Conservation (phyloP, 1,140 invertebrate species). For the Thaumatotibia leucotreta region DNA sequence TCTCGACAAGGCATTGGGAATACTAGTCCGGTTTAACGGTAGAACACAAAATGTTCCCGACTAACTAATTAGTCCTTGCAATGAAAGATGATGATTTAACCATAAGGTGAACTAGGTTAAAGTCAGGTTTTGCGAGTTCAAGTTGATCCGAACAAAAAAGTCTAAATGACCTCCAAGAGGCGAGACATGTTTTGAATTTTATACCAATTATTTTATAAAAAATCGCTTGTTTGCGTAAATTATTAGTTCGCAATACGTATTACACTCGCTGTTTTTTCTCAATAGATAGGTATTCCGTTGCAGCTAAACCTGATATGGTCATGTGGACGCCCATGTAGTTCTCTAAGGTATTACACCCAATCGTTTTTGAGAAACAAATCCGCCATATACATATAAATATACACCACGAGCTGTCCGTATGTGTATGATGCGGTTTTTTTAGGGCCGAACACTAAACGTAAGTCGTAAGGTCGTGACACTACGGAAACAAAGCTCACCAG, state of each 20-base stretch:
- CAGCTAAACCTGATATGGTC: too few species aligned
- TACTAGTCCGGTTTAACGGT: not conserved
- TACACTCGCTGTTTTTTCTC: too few species aligned
- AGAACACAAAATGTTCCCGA: not conserved
- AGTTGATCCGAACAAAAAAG: not conserved
- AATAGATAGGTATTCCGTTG: too few species aligned
- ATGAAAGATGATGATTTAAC: not conserved
- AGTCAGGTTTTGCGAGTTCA: slow-evolving; percentile 1
- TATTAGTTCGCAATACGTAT: too few species aligned
- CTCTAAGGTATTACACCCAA: too few species aligned
- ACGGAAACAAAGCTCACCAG: not conserved
- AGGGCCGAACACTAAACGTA: too few species aligned
- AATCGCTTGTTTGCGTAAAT: too few species aligned
- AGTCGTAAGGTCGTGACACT: not conserved
- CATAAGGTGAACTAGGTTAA: not conserved
- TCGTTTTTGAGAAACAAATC: too few species aligned
- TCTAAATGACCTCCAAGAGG: not conserved
- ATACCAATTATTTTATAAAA: not conserved
- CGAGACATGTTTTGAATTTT: not conserved
- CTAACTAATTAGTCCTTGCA: not conserved
- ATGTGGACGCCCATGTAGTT: too few species aligned
- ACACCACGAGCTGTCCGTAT: too few species aligned
- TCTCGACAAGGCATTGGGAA: not conserved
- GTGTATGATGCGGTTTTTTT: too few species aligned
- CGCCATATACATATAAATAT: too few species aligned